Base-by-base conservation (phyloP, 1,140 invertebrate genomes). In the Campoletis sonorensis region DNA sequence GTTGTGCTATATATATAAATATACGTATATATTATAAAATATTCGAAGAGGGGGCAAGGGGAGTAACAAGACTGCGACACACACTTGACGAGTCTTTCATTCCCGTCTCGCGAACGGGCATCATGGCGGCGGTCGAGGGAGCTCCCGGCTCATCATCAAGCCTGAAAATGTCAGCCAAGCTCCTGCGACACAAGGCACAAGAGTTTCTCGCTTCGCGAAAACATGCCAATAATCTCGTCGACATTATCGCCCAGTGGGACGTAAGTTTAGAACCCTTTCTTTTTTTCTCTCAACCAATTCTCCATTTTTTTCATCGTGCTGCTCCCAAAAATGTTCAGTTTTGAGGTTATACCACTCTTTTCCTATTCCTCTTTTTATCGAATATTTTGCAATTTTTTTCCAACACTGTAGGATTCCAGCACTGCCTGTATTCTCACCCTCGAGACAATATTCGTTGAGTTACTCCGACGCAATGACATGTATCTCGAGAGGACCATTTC, bases 361-460 rank as follows among this genome's bases (percentile, higher is more conserved):
- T 45, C 13, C 13, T 45, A 10, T 45, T 45, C 40, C 40, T 1
- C 8, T 45, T 45, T 45, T 45, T 13, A 45, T 45, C 11, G 40
- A 45, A 54, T n/a, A 54, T n/a, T 54, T 83, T 79, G 83, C 81
- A 40, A 64, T 75, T 68, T 67, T 79, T 83, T 81, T 84, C 21
- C 77, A 21, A 18, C 1, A 51, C 18, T 58, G 2, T 86, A 94
- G 92, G 92, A 88, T 54, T 85, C 86, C 0, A 85, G 90, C 18
- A 91, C 90, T 61, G 91, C 93, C 67, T 93, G 94, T 82, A 88
- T 96, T 70, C 91, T 95, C 30, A 93, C 94, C 16, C 86, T 95
- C 81, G 95, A 96, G 89, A 93, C 95, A 30, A 94, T 96, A 84
- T 96, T 96, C 85, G 92, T 92, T 11, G 94, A 94, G 85, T 84